Evolutionary conservation across 1,140 invertebrate species (phyloP).

Genomic region (Drosophila asahinai): DNA sequence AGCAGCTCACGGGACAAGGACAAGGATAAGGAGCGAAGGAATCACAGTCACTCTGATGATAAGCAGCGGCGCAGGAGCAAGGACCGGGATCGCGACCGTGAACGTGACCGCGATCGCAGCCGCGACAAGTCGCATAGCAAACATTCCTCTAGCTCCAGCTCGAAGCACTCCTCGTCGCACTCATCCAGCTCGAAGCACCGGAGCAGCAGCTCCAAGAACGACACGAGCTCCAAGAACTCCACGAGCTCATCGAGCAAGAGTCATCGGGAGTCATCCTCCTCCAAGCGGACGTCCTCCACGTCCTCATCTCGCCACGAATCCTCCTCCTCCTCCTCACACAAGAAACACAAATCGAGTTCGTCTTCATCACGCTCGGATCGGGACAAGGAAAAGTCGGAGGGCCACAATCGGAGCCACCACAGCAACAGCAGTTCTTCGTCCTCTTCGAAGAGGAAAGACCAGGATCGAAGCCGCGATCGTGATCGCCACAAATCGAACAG

Average conservation of each 20-base stretch:
- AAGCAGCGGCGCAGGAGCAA: conserved; percentile 55
- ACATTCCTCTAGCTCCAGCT: conserved; percentile 58
- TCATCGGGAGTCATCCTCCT: conserved; percentile 54
- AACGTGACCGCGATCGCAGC: conserved; percentile 36
- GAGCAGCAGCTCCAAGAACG: conserved; percentile 59
- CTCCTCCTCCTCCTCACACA: conserved; percentile 49
- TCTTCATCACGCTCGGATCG: conserved; percentile 62
- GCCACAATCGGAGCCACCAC: conserved; percentile 58
- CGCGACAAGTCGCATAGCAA: conserved; percentile 64
- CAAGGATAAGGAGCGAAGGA: conserved; percentile 45
- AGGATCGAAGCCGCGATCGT: conserved; percentile 51
- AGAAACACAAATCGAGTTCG: conserved; percentile 70
- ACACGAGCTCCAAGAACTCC: conserved; percentile 51
- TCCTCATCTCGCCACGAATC: conserved; percentile 60
- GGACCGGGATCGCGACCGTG: conserved; percentile 51
- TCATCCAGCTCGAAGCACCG: conserved; percentile 70
- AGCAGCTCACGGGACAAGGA: conserved; percentile 54
- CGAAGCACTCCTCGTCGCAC: conserved; percentile 68
- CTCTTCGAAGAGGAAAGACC: conserved; percentile 53
- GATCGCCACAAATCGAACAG: conserved; percentile 58
- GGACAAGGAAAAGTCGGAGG: conserved; percentile 37
- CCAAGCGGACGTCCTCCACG: conserved; percentile 38
- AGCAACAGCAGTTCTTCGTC: conserved; percentile 56
- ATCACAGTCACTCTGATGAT: conserved; percentile 52
- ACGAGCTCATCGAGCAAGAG: conserved; percentile 60